Conservation (phyloP, 2,888 invertebrate species). For the Cryptocheilus praepositus region DNA sequence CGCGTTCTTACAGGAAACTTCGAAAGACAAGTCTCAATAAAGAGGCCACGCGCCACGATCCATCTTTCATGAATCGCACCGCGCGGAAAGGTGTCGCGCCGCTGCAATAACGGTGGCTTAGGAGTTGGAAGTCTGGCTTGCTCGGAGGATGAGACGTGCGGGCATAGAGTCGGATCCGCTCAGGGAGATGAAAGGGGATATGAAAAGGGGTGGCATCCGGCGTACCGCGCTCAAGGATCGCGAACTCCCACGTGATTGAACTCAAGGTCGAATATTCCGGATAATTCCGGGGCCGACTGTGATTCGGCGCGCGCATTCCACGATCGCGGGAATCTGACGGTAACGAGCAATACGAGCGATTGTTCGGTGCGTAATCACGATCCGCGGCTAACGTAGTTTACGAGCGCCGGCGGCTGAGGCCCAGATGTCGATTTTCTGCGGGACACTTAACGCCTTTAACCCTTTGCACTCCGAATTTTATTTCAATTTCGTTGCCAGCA, state of each 20-base stretch:
- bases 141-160: slow-evolving; percentile 7
- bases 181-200: slow-evolving; percentile 9
- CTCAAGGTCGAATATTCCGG: slow-evolving; percentile 43
- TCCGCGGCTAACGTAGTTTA: slow-evolving; percentile 1
- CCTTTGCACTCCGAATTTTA: too few species aligned
- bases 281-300: slow-evolving; percentile 22
- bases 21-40: slow-evolving; percentile 45
- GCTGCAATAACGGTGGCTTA: slow-evolving; percentile 60
- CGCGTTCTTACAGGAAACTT: too few species aligned
- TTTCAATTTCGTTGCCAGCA: too few species aligned
- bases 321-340: too few species aligned
- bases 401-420: neutral
- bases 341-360: too few species aligned
- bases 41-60: slow-evolving; percentile 39
- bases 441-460: too few species aligned
- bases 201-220: slow-evolving; percentile 10
- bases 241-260: slow-evolving; percentile 46
- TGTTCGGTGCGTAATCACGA: neutral
- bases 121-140: slow-evolving; percentile 43
- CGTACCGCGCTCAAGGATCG: slow-evolving; percentile 40
- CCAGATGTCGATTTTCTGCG: too few species aligned
- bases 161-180: slow-evolving; percentile 15
- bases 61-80: slow-evolving; percentile 60
- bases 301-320: neutral
- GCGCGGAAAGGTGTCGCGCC: slow-evolving; percentile 48